Conservation (phyloP, 2,113 vertebrate species). For the Gambusia holbrooki region DNA sequence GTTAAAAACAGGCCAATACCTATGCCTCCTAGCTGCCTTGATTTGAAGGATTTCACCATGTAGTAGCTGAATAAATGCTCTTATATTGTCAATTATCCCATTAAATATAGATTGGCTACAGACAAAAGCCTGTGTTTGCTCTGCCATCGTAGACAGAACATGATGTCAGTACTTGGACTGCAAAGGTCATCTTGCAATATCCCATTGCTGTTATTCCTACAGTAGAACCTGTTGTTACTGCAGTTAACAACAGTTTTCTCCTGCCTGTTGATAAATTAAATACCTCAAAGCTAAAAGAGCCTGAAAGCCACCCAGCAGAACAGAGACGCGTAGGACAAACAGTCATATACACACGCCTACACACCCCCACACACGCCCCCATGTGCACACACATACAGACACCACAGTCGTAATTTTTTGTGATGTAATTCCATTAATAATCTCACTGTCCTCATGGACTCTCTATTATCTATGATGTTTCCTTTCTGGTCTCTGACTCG, state of each 20-base stretch:
- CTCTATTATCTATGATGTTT: too few relatives aligned
- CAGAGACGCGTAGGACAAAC: too few relatives aligned
- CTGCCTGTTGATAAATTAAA: not conserved
- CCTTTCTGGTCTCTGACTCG: too few relatives aligned
- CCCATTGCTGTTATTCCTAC: constrained; percentile 3
- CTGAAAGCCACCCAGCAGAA: not conserved
- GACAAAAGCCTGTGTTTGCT: constrained; percentile 26
- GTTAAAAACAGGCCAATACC: not conserved
- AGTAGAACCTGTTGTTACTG: not conserved
- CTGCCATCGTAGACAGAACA: constrained; percentile 2
- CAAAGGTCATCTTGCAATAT: constrained; percentile 37
- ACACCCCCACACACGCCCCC: too few relatives aligned
- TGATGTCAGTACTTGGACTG: constrained; percentile 18
- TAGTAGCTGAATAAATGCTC: constrained; percentile 2
- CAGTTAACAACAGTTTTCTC: not conserved
- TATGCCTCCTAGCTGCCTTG: not conserved
- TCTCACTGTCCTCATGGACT: too few relatives aligned
- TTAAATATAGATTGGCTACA: constrained; percentile 1
- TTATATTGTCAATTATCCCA: constrained; percentile 2
- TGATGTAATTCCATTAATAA: too few relatives aligned
- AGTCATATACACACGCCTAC: too few relatives aligned
- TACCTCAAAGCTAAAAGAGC: not conserved
- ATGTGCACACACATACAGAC: too few relatives aligned
- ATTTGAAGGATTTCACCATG: not conserved
- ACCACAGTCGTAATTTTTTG: too few relatives aligned